Evolutionary conservation across 2,888 invertebrate genomes (phyloP).

Genomic region (Orthonevra nobilis): DNA sequence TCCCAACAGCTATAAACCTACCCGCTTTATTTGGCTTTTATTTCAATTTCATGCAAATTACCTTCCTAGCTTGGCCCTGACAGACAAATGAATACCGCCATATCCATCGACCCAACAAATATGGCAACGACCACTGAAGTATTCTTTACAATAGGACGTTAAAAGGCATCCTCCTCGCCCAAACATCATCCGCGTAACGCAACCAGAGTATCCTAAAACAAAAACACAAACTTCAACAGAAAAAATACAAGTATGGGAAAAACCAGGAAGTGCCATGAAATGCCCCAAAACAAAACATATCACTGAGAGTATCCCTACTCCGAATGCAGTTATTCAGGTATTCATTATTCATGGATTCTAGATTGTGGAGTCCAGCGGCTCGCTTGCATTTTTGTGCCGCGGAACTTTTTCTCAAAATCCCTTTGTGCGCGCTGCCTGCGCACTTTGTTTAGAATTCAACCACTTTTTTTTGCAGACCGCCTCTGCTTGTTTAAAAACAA

Average conservation of each 20-base stretch:
- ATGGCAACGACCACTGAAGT: slow-evolving; percentile 41
- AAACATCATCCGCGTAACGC: slow-evolving; percentile 8
- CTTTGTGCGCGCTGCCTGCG: slow-evolving; percentile 21
- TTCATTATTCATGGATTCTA: slow-evolving; percentile 66
- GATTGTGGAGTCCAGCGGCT: too few species aligned
- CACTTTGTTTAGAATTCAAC: slow-evolving; percentile 4
- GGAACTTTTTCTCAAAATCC: slow-evolving; percentile 28
- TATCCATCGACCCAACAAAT: slow-evolving; percentile 27
- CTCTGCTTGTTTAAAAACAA: too few species aligned
- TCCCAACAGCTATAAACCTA: too few species aligned
- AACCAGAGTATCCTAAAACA: slow-evolving; percentile 3
- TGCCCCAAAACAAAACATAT: slow-evolving; percentile 33
- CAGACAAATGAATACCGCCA: slow-evolving; percentile 59
- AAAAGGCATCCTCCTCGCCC: slow-evolving; percentile 35
- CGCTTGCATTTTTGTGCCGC: slow-evolving; percentile 45
- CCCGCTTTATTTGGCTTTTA: too few species aligned
- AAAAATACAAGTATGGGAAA: slow-evolving; percentile 15
- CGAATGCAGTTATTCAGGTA: slow-evolving; percentile 65
- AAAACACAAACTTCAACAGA: slow-evolving; percentile 32
- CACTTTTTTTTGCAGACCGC: neutral
- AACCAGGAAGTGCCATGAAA: slow-evolving; percentile 54
- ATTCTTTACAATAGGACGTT: slow-evolving; percentile 60
- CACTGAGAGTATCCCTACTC: slow-evolving; percentile 24
- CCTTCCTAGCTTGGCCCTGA: slow-evolving; percentile 50
- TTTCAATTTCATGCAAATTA: slow-evolving; percentile 69